phyloP scores from a whole-genome alignment of 2,888 invertebrate species.

The Eueremaeus valkanovi region DNA sequence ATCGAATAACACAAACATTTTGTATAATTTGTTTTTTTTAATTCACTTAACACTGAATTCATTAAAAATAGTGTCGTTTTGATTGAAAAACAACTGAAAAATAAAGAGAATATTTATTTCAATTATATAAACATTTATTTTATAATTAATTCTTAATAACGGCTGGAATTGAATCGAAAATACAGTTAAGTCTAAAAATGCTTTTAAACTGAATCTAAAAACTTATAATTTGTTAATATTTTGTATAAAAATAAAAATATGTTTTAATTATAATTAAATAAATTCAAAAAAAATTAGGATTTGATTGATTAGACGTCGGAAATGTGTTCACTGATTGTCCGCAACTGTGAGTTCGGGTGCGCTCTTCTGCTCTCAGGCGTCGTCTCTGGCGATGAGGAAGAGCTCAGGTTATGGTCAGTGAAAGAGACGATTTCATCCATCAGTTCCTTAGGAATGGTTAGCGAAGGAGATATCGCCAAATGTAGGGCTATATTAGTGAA shows the following conservation, averaged over 20 bases:
- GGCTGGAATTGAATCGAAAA: no score
- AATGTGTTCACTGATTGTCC: conserved; percentile 48
- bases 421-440: conserved; percentile 72
- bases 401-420: conserved; percentile 55
- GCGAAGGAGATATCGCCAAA: conserved; percentile 60
- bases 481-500: conserved; percentile 72
- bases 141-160: no score
- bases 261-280: background rate
- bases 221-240: background rate
- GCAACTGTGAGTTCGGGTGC: conserved; percentile 45
- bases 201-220: no score
- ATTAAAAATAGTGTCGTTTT: no score
- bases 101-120: no score
- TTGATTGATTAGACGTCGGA: conserved; percentile 12
- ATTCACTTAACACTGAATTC: no score
- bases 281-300: background rate
- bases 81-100: no score
- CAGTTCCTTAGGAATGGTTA: conserved; percentile 61
- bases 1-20: no score
- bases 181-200: no score
- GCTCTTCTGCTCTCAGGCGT: conserved; percentile 58
- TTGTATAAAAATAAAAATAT: background rate
- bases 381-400: conserved; percentile 59
- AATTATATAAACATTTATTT: no score
- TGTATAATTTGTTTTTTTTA: no score